These are phyloP conservation scores for Thomomys bottae DNA, from an alignment of 2,113 vertebrate genomes.

Conservation along the genomic window DNA sequence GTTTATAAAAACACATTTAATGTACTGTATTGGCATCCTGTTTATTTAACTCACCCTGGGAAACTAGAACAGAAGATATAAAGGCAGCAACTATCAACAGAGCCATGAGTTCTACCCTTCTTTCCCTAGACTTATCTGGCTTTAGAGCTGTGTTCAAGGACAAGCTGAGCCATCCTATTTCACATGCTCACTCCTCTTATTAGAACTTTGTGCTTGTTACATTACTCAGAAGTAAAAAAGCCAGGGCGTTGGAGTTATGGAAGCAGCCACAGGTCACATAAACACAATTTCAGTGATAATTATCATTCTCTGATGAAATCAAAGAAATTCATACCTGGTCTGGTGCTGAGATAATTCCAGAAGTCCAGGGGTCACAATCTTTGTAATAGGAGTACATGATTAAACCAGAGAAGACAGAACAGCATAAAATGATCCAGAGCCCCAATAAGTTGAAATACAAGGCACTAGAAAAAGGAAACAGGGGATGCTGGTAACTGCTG, in stretches of 20 bases:
- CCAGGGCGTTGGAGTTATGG: neutral
- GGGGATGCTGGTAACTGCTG: accelerated
- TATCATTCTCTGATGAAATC: neutral
- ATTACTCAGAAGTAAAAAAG: neutral
- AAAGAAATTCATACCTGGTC: slow-evolving; percentile 87
- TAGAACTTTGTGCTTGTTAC: neutral
- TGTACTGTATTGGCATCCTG: accelerated
- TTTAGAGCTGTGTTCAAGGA: neutral
- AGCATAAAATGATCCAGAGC: slow-evolving; percentile 87
- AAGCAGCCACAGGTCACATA: neutral
- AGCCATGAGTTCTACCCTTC: too few relatives aligned
- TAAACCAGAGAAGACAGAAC: slow-evolving; percentile 90
- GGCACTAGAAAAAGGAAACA: slow-evolving; percentile 83
- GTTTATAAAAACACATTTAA: neutral
- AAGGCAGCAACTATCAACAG: neutral
- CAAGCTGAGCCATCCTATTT: neutral
- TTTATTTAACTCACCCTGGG: neutral
- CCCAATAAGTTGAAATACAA: slow-evolving; percentile 92
- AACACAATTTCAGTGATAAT: neutral
- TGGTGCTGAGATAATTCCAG: slow-evolving; percentile 87
- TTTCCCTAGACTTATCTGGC: neutral
- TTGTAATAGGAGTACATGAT: slow-evolving; percentile 89
- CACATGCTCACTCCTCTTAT: neutral
- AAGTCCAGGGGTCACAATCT: slow-evolving; percentile 91
- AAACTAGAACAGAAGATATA: neutral